Base-by-base conservation (phyloP, 2,797 vertebrate genomes). In the Echiichthys vipera region DNA sequence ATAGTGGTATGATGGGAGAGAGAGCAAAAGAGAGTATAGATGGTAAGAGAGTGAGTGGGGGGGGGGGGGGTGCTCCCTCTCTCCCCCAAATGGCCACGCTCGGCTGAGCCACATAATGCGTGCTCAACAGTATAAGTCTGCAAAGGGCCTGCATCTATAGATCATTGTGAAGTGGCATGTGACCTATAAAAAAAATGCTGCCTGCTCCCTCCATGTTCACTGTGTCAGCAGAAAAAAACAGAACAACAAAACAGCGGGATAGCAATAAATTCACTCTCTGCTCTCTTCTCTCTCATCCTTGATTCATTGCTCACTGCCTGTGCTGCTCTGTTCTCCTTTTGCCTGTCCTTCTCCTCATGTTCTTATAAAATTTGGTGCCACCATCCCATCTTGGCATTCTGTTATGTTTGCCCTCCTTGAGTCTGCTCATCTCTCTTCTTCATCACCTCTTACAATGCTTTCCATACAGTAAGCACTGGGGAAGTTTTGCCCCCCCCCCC, bases 131-230 rank as follows among this genome's bases (percentile, higher is more conserved):
- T 92, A 87, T 89, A 80, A 87, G 88, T 87, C 85, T 91, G 89
- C 84, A 83, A 88, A 81, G 80, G 84, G 59, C 80, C 86, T 65
- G 82, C 79, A 73, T 90, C 90, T 83, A 91, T 94, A 94, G 88
- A 94, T 95, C 93, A 94, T 89, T 87, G 87, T 88, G 89, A 91
- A 92, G 84, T 91, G 94, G 91, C 93, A 88, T 94, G 88, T 91
- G 94, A 95, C 94, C 93, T 93, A 92, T 93, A 88, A 90, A 93
- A 87, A 88, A 68, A 59, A 77, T 25, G 27, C 67, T 68, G 81
- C 80, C 85, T 81, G 78, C 82, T 83, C 78, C 78, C 81, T 76
- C 67, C 84, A 77, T 85, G 87, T 92, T 92, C 79, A 80, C 84
- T 76, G 85, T 88, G 92, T 94, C 92, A 93, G 91, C 93, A 94